phyloP scores from a whole-genome alignment of 2,888 invertebrate genomes.

The Drosophila multiciliata region DNA sequence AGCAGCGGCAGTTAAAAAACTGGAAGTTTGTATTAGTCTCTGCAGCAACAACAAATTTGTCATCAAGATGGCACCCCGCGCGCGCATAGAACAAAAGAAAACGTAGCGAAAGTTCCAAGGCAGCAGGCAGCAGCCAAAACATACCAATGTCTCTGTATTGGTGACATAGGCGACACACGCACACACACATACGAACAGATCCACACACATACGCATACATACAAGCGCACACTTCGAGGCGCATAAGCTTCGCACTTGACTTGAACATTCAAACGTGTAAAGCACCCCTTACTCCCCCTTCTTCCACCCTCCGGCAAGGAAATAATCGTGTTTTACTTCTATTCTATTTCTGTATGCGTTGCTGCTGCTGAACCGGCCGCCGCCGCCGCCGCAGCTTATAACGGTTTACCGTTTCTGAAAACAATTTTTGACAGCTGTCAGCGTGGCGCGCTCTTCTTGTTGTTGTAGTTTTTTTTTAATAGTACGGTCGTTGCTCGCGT shows the following conservation, averaged over 20 bases:
- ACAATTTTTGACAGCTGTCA: slow-evolving; percentile 76
- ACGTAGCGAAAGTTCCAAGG: slow-evolving; percentile 50
- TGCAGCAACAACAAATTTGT: slow-evolving; percentile 59
- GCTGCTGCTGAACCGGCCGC: slow-evolving; percentile 41
- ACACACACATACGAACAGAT: slow-evolving; percentile 7
- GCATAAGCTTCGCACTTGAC: slow-evolving; percentile 76
- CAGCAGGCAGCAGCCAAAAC: slow-evolving; percentile 36
- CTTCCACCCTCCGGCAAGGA: slow-evolving; percentile 39
- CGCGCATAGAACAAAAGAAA: slow-evolving; percentile 64
- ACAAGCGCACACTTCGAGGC: slow-evolving; percentile 70
- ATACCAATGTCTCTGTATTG: slow-evolving; percentile 27
- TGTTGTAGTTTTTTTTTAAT: slow-evolving; percentile 13
- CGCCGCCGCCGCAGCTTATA: slow-evolving; percentile 35
- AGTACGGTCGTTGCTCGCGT: slow-evolving; percentile 44
- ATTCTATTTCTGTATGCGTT: slow-evolving; percentile 38
- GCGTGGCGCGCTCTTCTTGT: slow-evolving; percentile 28
- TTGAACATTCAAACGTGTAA: slow-evolving; percentile 76
- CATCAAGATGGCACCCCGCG: slow-evolving; percentile 61
- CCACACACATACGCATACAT: slow-evolving; percentile 41
- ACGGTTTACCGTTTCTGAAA: slow-evolving; percentile 44
- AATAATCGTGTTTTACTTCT: slow-evolving; percentile 59
- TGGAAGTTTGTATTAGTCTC: slow-evolving; percentile 60
- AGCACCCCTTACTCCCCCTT: slow-evolving; percentile 1
- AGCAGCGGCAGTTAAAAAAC: slow-evolving; percentile 44
- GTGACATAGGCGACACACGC: neutral